Conservation (phyloP, 2,113 vertebrate genomes). For the Gopherus flavomarginatus region DNA sequence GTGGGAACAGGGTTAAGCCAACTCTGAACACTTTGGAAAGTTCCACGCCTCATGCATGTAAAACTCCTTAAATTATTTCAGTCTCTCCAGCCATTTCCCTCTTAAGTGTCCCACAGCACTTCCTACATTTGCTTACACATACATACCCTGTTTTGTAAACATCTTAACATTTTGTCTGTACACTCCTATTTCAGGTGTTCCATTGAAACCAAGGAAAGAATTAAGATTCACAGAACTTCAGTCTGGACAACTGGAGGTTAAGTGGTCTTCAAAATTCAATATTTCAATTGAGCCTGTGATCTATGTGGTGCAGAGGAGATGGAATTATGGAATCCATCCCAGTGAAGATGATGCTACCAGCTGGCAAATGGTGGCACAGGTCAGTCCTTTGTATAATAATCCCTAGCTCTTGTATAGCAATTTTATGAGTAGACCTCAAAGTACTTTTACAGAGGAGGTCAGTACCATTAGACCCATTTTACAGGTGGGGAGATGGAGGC, state of each 20-base stretch:
- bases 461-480: not conserved
- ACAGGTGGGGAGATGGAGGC: not conserved
- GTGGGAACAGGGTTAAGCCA: not conserved
- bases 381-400: slow-evolving; percentile 42
- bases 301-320: slow-evolving; percentile 92
- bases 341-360: slow-evolving; percentile 91
- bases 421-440: not conserved
- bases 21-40: not conserved
- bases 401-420: not conserved
- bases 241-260: slow-evolving; percentile 89
- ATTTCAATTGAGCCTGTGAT: slow-evolving; percentile 95
- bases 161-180: not conserved
- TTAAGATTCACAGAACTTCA: slow-evolving; percentile 87
- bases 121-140: not conserved
- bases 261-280: slow-evolving; percentile 97
- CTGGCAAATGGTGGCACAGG: slow-evolving; percentile 94
- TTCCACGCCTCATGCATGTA: not conserved
- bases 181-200: slow-evolving; percentile 83
- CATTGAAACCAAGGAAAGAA: slow-evolving; percentile 95
- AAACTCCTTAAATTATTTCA: not conserved
- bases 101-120: not conserved
- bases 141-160: rapidly evolving
- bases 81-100: not conserved
- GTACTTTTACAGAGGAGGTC: not conserved
- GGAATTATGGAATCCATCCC: slow-evolving; percentile 96